Conservation (phyloP, 1,140 invertebrate genomes). For the Aphis craccivora region DNA sequence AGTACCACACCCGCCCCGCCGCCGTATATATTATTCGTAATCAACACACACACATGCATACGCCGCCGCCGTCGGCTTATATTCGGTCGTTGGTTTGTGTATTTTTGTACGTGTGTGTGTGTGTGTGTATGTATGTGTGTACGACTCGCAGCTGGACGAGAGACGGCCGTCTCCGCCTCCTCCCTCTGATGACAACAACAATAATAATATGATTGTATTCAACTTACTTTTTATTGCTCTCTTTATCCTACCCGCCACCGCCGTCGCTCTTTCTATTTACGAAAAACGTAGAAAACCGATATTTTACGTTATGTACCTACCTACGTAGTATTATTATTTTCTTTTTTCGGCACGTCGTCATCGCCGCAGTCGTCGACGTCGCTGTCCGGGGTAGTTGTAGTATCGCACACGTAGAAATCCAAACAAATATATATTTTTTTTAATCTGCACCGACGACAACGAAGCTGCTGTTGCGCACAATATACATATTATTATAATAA, state of each 20-base stretch:
- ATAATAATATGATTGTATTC: constrained; percentile 36
- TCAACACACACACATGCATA: neutral
- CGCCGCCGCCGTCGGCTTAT: constrained; percentile 17
- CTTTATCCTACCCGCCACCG: neutral
- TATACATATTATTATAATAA: neutral
- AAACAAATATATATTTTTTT: neutral
- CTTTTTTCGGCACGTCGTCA: constrained; percentile 13
- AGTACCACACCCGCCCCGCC: constrained; percentile 14
- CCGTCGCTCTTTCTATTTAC: neutral
- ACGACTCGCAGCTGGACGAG: constrained; percentile 44
- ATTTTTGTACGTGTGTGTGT: neutral
- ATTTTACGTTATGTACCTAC: neutral
- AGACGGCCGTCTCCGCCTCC: constrained; percentile 16
- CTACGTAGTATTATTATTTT: neutral
- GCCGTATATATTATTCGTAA: constrained; percentile 23
- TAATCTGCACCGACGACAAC: neutral
- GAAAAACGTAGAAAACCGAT: constrained; percentile 15
- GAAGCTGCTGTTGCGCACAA: neutral
- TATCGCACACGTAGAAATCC: constrained; percentile 11
- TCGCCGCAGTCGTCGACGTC: neutral
- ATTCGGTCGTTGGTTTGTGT: neutral
- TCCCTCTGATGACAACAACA: constrained; percentile 14
- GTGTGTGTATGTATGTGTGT: neutral
- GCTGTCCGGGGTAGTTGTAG: neutral
- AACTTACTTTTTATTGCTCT: constrained; percentile 34